Evolutionary conservation across 2,797 vertebrate genomes (phyloP).

Genomic region (Channallabes apus): DNA sequence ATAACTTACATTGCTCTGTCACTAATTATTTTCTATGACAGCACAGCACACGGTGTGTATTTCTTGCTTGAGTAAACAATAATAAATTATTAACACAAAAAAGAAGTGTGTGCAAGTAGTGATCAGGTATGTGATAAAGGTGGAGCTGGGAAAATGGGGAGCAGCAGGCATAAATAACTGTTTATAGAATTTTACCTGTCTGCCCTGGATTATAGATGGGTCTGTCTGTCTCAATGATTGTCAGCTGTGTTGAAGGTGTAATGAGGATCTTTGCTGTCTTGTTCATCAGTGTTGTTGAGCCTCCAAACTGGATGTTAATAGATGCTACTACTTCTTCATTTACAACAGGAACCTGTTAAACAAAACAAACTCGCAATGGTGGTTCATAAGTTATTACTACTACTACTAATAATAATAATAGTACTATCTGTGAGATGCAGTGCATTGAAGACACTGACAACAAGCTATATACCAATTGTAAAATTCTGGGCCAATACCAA

Average conservation of each 20-base stretch:
- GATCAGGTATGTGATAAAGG: not conserved
- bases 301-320: not conserved
- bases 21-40: no score
- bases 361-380: not conserved
- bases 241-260: conserved; percentile 56
- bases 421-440: not conserved
- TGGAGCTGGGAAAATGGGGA: not conserved
- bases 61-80: no score
- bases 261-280: conserved; percentile 71
- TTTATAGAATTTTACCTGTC: conserved; percentile 65
- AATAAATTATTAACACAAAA: no score
- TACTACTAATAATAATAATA: no score
- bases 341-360: not conserved
- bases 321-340: not conserved
- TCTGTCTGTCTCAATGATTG: conserved; percentile 79
- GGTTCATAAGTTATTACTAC: no score
- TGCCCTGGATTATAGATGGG: conserved; percentile 81
- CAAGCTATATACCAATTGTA: no score
- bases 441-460: not conserved
- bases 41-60: not conserved
- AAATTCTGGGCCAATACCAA: no score
- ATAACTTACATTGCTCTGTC: no score
- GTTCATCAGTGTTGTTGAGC: not conserved
- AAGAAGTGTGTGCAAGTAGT: no score
- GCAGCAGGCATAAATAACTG: no score